Evolutionary conservation across 2,113 vertebrate genomes (phyloP).

Genomic region (Orientallactaga bullata): DNA sequence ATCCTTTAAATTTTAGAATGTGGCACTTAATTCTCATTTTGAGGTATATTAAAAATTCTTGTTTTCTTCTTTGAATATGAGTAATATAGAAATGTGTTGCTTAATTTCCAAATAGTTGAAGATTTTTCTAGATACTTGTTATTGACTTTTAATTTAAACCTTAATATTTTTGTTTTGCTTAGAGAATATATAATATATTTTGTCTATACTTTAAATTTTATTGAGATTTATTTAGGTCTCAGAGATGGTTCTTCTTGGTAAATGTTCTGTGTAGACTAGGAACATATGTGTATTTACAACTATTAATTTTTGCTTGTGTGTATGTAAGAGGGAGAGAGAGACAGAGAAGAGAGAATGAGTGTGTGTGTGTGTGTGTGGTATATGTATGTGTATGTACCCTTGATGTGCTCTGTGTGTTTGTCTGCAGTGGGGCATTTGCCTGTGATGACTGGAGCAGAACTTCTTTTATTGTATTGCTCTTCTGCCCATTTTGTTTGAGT

Average conservation of each 20-base stretch:
- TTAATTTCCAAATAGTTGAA: constrained; percentile 28
- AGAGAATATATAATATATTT: background rate
- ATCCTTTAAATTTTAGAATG: constrained; percentile 22
- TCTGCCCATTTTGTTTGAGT: no score
- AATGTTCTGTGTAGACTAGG: background rate
- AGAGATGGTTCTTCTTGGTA: background rate
- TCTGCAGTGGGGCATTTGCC: no score
- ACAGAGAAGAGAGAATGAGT: no score
- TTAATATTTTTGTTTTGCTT: background rate
- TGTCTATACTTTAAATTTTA: constrained; percentile 19
- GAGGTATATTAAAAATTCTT: background rate
- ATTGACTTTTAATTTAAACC: constrained; percentile 19
- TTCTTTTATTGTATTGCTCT: no score
- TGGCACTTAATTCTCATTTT: background rate
- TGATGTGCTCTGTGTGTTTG: no score
- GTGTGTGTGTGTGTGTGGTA: no score
- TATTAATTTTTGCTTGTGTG: no score
- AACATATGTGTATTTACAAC: background rate
- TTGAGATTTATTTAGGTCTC: background rate
- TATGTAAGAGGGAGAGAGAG: no score
- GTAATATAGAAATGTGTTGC: constrained; percentile 1
- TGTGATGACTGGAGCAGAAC: no score
- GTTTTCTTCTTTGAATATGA: background rate
- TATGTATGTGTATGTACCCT: no score
- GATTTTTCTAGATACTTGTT: background rate